Base-by-base conservation (phyloP, 1,140 invertebrate species). In the Aphis gossypii region DNA sequence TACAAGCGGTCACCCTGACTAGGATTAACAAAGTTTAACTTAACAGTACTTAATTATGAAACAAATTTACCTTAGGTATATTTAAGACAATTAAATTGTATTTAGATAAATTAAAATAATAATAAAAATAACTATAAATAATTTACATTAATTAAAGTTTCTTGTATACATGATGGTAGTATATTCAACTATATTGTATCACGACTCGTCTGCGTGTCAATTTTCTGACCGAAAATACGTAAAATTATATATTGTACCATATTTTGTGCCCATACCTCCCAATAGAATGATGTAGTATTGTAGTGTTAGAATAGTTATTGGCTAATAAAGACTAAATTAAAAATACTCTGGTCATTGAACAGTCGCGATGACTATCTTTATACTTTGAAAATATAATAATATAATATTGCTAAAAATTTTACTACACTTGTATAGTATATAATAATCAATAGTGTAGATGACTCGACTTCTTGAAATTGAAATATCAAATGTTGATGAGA, bases 181-280 rank as follows among this genome's bases (percentile, higher is more conserved):
- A n/a, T n/a, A n/a, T n/a, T n/a, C n/a, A n/a, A n/a, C n/a, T n/a
- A 30, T 68, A 92, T 92, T 82, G 68, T 60, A 76, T 92, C 3
- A 4, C 25, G 90, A 82, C 30, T 3, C 35, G 41, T 91, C 76
- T 30, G 38, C 60, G 90, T 91, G 56, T 91, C 56, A 35, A 23
- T 48, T 91, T 91, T 91, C 60, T 25, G 30, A 44, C 30, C 60
- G 56, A 60, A 46, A 91, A 44, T 91, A 30, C 25, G 56, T 60
- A 60, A 68, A 60, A 68, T 30, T 14, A 68, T 68, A 68, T 68
- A 54, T 6, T 7, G 7, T 14, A 35, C 35, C 35, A 35, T n/a
- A n/a, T n/a, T 35, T 35, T 30, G 25, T 30, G 35, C 25, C 4
- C 25, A 0, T 30, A 25, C 44, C 46, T 46, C 54, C 56, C 46